A percentile compares a stretch with the other conserved stretches of the same genome.
These are phyloP conservation scores for Halyomorpha halys DNA, from an alignment of 1,140 invertebrate genomes.

Conservation along the genomic window DNA sequence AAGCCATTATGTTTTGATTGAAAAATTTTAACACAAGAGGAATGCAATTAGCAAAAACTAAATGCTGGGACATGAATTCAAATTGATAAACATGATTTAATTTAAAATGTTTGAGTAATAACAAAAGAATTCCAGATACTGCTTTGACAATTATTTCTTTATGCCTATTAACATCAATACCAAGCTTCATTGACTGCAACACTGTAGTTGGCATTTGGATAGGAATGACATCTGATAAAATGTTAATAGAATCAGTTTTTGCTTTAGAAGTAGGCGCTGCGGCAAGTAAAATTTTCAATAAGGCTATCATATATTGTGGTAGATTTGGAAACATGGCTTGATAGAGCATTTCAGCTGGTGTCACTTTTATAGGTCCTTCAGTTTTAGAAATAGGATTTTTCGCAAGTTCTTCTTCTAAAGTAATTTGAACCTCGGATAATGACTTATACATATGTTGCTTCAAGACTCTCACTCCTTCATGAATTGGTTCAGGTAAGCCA, in stretches of 20 bases:
- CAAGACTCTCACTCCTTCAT: conserved; percentile 84
- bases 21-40: conserved; percentile 97
- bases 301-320: conserved; percentile 92
- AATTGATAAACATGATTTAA: conserved; percentile 99
- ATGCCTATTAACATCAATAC: conserved; percentile 94
- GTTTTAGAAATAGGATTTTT: conserved; percentile 53
- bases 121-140: conserved; percentile 83
- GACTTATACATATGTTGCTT: conserved; percentile 79
- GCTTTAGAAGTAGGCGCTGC: conserved; percentile 95
- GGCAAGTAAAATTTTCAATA: conserved; percentile 93
- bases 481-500: conserved; percentile 87
- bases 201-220: conserved; percentile 96
- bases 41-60: conserved; percentile 99
- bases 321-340: conserved; percentile 84
- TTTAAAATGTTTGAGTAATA: conserved; percentile 96
- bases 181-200: conserved; percentile 91
- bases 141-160: conserved; percentile 99
- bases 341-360: conserved; percentile 79
- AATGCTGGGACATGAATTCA: conserved; percentile 97
- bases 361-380: conserved; percentile 61
- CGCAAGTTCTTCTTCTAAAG: conserved; percentile 71
- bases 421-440: conserved; percentile 69
- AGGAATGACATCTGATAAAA: conserved; percentile 92
- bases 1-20: conserved; percentile 95
- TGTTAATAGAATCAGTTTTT: conserved; percentile 97